Conservation (phyloP, 2,797 vertebrate species). For the Nannoperca australis region DNA sequence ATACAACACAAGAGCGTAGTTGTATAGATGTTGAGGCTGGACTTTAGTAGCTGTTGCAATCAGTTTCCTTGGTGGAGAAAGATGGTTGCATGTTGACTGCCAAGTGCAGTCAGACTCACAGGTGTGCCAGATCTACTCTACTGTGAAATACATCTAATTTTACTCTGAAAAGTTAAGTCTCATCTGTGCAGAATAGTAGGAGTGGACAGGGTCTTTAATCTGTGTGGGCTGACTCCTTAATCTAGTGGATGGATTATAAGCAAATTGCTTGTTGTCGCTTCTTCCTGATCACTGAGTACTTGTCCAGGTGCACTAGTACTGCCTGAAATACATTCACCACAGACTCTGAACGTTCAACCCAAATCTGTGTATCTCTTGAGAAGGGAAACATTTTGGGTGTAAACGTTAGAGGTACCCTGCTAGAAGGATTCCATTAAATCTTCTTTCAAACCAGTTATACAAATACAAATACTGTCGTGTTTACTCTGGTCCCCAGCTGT, state of each 20-base stretch:
- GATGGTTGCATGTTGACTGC: not conserved
- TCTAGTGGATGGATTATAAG: slow-evolving; percentile 14
- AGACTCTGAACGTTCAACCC: not conserved
- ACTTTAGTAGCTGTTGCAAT: not conserved
- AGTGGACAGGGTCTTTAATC: slow-evolving; percentile 12
- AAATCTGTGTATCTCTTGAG: not conserved
- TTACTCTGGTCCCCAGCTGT: not conserved
- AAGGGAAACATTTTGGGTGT: not conserved
- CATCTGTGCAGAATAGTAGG: slow-evolving; percentile 3
- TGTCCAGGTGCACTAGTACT: not conserved
- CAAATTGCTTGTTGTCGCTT: not conserved
- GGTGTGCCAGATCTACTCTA: slow-evolving; percentile 15
- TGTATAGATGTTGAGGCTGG: not conserved
- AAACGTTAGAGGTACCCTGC: not conserved
- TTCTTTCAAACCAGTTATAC: not conserved
- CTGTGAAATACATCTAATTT: slow-evolving; percentile 28
- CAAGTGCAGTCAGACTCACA: not conserved
- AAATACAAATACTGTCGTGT: not conserved
- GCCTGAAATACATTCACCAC: not conserved
- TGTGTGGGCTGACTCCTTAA: not conserved
- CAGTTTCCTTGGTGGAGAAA: not conserved
- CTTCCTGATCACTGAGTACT: not conserved
- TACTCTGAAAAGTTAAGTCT: not conserved
- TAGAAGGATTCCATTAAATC: not conserved
- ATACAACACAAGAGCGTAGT: not conserved